These are phyloP conservation scores for Gasterosteus aculeatus DNA, from an alignment of 2,113 vertebrate species.

Conservation along the genomic window DNA sequence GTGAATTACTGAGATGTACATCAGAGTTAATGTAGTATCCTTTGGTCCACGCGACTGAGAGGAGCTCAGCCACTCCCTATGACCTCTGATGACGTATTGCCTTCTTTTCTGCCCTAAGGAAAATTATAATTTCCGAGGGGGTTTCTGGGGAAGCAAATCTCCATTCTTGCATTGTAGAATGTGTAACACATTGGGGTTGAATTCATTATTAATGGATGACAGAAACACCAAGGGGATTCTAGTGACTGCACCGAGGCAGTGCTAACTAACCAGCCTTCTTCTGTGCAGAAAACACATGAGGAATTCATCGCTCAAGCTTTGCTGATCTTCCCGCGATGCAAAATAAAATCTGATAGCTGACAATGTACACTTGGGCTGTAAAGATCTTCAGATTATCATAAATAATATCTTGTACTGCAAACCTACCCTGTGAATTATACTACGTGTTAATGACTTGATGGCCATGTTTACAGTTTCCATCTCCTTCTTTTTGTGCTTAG, in stretches of 20 bases:
- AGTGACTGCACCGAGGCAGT: neutral
- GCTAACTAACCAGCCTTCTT: neutral
- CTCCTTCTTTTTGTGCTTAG: slow-evolving; percentile 19
- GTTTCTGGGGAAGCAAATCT: neutral
- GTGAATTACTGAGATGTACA: slow-evolving; percentile 43
- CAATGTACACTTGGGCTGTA: neutral
- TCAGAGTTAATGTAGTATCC: slow-evolving; percentile 41
- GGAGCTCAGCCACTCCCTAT: slow-evolving; percentile 26
- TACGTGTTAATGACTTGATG: slow-evolving; percentile 30
- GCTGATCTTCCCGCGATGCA: neutral
- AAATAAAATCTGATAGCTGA: neutral
- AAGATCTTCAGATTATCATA: slow-evolving; percentile 15
- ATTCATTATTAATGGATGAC: neutral
- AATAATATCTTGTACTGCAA: neutral
- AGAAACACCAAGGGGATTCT: neutral
- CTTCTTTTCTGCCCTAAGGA: neutral
- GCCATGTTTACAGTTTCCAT: slow-evolving; percentile 30
- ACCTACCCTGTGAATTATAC: slow-evolving; percentile 24
- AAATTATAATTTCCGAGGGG: neutral
- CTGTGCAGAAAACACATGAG: slow-evolving; percentile 1
- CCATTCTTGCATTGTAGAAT: neutral
- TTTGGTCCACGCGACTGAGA: slow-evolving; percentile 10
- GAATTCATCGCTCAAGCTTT: slow-evolving; percentile 1
- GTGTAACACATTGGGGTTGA: neutral
- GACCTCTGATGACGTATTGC: slow-evolving; percentile 8